Evolutionary conservation across 2,113 vertebrate genomes (phyloP).

Genomic region (Platysternon megacephalum): DNA sequence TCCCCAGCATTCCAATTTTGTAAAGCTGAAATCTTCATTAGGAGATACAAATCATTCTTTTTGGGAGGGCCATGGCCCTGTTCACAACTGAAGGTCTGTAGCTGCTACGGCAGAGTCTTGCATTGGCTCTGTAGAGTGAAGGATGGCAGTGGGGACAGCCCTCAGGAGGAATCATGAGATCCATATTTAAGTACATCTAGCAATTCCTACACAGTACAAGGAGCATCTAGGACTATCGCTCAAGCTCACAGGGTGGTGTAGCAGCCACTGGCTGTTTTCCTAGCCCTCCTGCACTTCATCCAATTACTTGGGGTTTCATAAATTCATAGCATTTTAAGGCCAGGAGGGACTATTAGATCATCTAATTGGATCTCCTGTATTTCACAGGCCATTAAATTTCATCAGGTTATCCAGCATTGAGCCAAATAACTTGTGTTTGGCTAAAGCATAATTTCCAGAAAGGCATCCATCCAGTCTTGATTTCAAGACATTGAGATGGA

Average conservation of each 20-base stretch:
- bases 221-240: neutral
- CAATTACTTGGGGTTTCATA: neutral
- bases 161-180: rapidly evolving
- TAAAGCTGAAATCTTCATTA: neutral
- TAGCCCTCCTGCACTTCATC: neutral
- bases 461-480: neutral
- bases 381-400: neutral
- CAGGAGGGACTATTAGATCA: neutral
- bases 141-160: neutral
- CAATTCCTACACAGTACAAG: rapidly evolving
- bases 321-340: neutral
- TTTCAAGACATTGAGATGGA: neutral
- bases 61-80: neutral
- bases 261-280: neutral
- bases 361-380: neutral
- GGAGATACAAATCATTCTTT: neutral
- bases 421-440: neutral
- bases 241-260: neutral
- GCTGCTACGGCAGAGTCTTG: neutral
- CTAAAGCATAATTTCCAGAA: neutral
- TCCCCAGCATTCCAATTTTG: neutral
- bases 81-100: neutral
- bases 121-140: neutral
- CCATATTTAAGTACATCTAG: neutral
- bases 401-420: neutral